phyloP scores from a whole-genome alignment of 2,797 vertebrate species.

The Myotis vivesi region DNA sequence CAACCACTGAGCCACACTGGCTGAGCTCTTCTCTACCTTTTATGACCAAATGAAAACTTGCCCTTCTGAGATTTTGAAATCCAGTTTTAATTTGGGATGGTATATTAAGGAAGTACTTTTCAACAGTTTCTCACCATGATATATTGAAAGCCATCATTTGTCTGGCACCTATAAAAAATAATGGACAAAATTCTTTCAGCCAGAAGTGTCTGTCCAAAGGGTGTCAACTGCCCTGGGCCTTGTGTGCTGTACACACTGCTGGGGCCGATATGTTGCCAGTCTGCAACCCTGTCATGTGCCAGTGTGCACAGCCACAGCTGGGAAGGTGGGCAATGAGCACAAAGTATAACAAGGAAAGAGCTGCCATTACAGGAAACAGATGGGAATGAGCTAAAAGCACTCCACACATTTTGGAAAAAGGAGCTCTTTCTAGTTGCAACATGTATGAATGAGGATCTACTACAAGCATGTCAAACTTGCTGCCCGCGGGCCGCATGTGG shows the following conservation, averaged over 20 bases:
- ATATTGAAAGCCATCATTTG: not conserved
- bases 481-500: not conserved
- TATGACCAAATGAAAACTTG: not conserved
- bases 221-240: not conserved
- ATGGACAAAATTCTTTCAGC: not conserved
- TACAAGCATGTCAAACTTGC: no score
- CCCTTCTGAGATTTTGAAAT: not conserved
- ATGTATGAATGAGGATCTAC: no score
- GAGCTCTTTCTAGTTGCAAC: not conserved
- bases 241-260: fast-evolving
- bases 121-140: not conserved
- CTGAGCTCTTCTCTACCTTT: not conserved
- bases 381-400: not conserved
- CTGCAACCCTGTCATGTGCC: not conserved
- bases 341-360: not conserved
- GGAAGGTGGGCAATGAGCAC: not conserved
- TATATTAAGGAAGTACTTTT: not conserved
- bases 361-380: not conserved
- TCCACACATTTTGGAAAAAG: not conserved
- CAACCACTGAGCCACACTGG: no score
- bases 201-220: not conserved
- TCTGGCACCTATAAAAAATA: not conserved
- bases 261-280: not conserved
- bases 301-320: fast-evolving
- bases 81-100: not conserved